Evolutionary conservation across 2,113 vertebrate species (phyloP), one percentile per base, ranked within the genome.

Genomic region (Spea multiplicata): DNA sequence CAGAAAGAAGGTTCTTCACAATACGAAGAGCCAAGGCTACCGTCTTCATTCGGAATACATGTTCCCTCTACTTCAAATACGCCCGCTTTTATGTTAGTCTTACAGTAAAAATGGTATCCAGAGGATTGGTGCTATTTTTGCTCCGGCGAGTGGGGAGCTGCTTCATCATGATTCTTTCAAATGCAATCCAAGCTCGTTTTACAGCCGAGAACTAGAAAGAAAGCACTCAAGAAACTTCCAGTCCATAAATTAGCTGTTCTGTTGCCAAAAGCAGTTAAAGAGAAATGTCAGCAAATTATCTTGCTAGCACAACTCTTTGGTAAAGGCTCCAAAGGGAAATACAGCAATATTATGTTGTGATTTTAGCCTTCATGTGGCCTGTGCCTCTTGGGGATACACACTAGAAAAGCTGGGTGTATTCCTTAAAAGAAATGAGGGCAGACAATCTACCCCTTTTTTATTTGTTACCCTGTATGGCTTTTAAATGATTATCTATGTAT

Each of bases 181-280:
- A 73, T 73, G 53, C 71, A 47, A 44, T 9, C 5, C 30, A 73
- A 59, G 71, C 71, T 72, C 30, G 55, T 14, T 30, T n/a, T 46
- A 45, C 70, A 47, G 53, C 61, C 57, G 57, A 72, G 30, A n/a
- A 55, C 53, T 9, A 44, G 3, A 52, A 46, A 46, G 45, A 52
- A 59, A 61, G 71, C 71, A 72, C 53, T 73, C 47, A 30, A 7
- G 50, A 48, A 74, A 73, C 71, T 61, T 73, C 55, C 55, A 16
- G 57, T 30, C 17, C 6, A 49, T 45, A 49, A 1, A 61, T 64
- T 49, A 61, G 30, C 52, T 14, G 8, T 14, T 6, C 30, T 45
- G 10, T 45, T 62, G 8, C 72, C 6, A 6, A 16, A 12, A 48
- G n/a, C 53, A 59, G 53, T 73, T 8, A 61, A 62, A 73, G 55